Evolutionary conservation across 1,140 invertebrate species (phyloP), one percentile per base, ranked within the genome.

Genomic region (Neoseiulus cucumeris): DNA sequence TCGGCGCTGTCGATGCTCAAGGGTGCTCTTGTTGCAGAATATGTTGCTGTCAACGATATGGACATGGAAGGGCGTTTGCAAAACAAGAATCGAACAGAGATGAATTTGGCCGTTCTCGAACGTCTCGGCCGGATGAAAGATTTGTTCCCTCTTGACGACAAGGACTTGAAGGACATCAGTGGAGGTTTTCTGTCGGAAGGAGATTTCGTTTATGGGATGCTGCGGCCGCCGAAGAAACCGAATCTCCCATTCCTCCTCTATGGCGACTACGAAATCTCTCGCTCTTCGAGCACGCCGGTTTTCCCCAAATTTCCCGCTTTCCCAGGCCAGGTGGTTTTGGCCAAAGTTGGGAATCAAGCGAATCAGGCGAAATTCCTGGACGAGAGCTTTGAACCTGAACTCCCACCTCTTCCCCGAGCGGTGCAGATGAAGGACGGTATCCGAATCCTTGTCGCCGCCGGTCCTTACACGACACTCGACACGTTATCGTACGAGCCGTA

Each of bases 401-500:
- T 59, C 14, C 51, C 51, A 25, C 14, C 17, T 20, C 12, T 59
- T 1, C 51, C 51, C 14, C 14, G 14, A 5, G 17, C 25, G 22
- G 14, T 59, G 33, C 17, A 59, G 17, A 1, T 25, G 25, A 59
- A 59, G 22, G 65, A 64, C 4, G 76, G 78, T 44, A 66, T 91
- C 17, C 82, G 82, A 70, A 77, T 93, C 30, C 77, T 89, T 12
- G 76, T 89, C 12, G 87, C 85, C 12, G 80, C 83, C 28, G 91
- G 90, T 7, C 90, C 90, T 0, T 93, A 85, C 70, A 87, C 87
- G 0, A 80, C 83, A 1, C 79, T 80, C 7, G 84, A 87, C 64
- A 85, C 85, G 72, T 73, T 90, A 64, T 73, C 79, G 1, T 93
- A 86, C 74, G 84, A 91, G 70, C 87, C 89, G 0, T 75, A 93